These are phyloP conservation scores for Ispidina lecontei DNA, from an alignment of 2,797 vertebrate genomes.

Conservation along the genomic window DNA sequence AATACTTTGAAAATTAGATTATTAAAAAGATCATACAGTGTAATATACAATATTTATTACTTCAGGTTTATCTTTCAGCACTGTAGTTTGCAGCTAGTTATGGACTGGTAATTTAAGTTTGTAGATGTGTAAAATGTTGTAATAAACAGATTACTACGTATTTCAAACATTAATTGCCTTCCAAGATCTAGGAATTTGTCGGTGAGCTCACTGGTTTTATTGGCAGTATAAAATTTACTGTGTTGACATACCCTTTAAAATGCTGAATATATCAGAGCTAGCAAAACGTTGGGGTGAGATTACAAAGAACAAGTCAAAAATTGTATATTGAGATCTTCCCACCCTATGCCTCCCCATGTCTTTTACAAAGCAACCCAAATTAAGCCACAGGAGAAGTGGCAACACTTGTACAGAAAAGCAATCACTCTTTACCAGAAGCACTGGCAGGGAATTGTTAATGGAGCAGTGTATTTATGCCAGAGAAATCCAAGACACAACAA, in stretches of 20 bases:
- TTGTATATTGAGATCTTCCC: constrained; percentile 13
- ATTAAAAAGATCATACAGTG: not conserved
- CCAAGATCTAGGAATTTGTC: constrained; percentile 66
- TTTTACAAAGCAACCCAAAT: constrained; percentile 23
- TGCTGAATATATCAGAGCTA: constrained; percentile 25
- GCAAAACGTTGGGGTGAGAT: constrained; percentile 26
- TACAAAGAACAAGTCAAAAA: not conserved
- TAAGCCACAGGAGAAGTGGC: not conserved
- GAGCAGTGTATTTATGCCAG: not conserved
- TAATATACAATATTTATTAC: constrained; percentile 17
- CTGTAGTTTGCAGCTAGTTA: constrained; percentile 33
- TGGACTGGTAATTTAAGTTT: constrained; percentile 35
- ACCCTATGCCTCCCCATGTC: not conserved
- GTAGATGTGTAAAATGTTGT: constrained; percentile 63
- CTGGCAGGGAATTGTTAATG: not conserved
- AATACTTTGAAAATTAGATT: constrained; percentile 13
- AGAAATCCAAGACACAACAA: not conserved
- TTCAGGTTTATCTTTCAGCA: constrained; percentile 30
- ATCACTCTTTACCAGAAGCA: constrained; percentile 6
- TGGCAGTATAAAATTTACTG: constrained; percentile 64
- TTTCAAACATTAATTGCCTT: constrained; percentile 73
- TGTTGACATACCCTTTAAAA: constrained; percentile 72
- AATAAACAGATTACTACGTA: constrained; percentile 75
- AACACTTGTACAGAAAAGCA: not conserved
- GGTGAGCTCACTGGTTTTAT: constrained; percentile 70